Conservation (phyloP, 2,888 invertebrate genomes). For the Meiosimyza decipiens region DNA sequence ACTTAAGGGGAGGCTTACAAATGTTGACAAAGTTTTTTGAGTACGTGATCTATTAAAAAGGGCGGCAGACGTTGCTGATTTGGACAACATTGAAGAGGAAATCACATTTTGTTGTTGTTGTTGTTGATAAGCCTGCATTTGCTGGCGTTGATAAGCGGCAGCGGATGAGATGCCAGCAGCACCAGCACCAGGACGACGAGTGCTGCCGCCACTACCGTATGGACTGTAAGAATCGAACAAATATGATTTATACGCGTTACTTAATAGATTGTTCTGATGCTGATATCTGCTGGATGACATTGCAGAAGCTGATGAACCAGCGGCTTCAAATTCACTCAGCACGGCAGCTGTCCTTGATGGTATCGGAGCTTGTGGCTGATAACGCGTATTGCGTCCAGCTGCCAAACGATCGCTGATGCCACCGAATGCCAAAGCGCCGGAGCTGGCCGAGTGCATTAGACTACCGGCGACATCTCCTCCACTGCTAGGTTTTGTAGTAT, state of each 20-base stretch:
- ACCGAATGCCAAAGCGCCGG: slow-evolving; percentile 60
- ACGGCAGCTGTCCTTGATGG: slow-evolving; percentile 46
- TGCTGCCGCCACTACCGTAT: slow-evolving; percentile 44
- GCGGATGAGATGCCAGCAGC: slow-evolving; percentile 40
- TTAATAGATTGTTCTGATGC: slow-evolving; percentile 41
- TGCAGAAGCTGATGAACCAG: slow-evolving; percentile 42
- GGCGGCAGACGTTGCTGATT: slow-evolving; percentile 67
- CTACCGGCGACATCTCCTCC: slow-evolving; percentile 42
- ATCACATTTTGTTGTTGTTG: slow-evolving; percentile 43
- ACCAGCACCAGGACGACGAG: slow-evolving; percentile 50
- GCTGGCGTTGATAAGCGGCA: slow-evolving; percentile 54
- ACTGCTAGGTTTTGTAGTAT: slow-evolving; percentile 49
- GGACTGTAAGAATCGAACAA: slow-evolving; percentile 57
- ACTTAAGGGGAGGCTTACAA: slow-evolving; percentile 61
- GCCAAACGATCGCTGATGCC: slow-evolving; percentile 62
- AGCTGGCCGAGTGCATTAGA: slow-evolving; percentile 61
- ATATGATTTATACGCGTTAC: slow-evolving; percentile 52
- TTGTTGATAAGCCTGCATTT: slow-evolving; percentile 54
- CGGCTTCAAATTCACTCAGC: slow-evolving; percentile 45
- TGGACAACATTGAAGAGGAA: slow-evolving; percentile 54
- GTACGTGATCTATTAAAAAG: slow-evolving; percentile 69
- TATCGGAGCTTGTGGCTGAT: slow-evolving; percentile 46
- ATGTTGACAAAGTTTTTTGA: slow-evolving; percentile 67
- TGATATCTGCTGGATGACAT: slow-evolving; percentile 46
- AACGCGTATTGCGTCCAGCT: slow-evolving; percentile 45